Base-by-base conservation (phyloP, 2,888 invertebrate species). In the Drosophila subsilvestris region DNA sequence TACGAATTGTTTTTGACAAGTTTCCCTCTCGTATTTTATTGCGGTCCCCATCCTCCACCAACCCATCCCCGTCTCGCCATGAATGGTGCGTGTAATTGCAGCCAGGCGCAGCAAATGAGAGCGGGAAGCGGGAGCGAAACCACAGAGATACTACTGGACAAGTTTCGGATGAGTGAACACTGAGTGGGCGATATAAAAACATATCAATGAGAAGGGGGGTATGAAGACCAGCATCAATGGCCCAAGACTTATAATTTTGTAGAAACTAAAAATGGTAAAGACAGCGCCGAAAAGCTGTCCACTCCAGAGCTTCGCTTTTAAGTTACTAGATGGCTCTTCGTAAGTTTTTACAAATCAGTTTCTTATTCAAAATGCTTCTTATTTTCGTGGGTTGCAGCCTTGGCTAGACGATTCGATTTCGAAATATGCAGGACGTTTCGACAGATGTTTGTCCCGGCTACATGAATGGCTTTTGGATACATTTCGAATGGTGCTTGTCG, bases 1-100 rank as follows among this genome's bases (percentile, higher is more conserved):
- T 42, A 37, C 55, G 66, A 75, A 78, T 81, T 78, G 75, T 72
- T 72, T 71, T 63, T 61, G 60, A 66, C 66, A 66, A 66, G 68
- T 67, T 67, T 43, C 20, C 37, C 55, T 18, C 56, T 67, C 32
- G 68, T 67, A 56, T 43, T 66, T 66, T 67, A 67, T 67, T 66
- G 55, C 32, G 66, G 68, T 37, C 47, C 32, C 20, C 47, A 12
- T 20, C n/a, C 32, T 48, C 2, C 17, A 12, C 32, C 14, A n/a
- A n/a, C 32, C 5, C 5, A 22, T 5, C 25, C 0, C 37, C 37
- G 2, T 20, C 27, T 1, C 12, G 14, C 14, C 14, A 6, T 29
- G 29, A 56, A 29, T n/a, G 18, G 29, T 8, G 37, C 22, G 48
- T 50, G 68, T 49, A 67, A 55, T 55, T 66, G 67, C 43, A 55